A percentile compares a stretch with the other conserved stretches of the same genome.
Conservation (phyloP, 1,140 invertebrate species). For the Drosophila athabasca region DNA sequence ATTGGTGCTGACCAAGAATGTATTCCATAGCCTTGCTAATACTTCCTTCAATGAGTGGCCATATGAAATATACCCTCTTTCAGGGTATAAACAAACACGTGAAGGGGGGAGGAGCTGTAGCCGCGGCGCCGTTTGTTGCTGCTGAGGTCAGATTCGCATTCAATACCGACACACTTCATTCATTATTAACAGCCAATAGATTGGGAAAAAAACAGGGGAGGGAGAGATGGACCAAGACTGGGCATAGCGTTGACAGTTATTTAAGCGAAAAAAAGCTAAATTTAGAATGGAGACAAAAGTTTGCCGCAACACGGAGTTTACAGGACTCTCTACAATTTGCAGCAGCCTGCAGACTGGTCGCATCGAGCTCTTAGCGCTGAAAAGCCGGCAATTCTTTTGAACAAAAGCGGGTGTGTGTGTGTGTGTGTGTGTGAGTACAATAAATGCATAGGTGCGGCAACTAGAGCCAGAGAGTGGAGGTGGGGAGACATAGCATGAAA, state of each 20-base stretch:
- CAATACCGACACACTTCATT: conserved; percentile 61
- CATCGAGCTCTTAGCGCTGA: neutral
- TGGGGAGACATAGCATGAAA: conserved; percentile 7
- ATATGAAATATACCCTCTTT: too few relatives aligned
- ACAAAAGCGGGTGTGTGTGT: conserved; percentile 2
- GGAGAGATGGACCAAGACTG: neutral
- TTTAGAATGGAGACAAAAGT: conserved; percentile 29
- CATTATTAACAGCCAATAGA: conserved; percentile 58
- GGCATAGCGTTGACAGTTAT: conserved; percentile 62
- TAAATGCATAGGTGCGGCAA: conserved; percentile 3
- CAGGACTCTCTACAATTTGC: too few relatives aligned
- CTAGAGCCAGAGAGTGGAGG: neutral
- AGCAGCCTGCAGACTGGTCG: too few relatives aligned
- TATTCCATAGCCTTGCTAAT: too few relatives aligned
- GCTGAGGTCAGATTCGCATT: conserved; percentile 61
- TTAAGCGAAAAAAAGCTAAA: conserved; percentile 57
- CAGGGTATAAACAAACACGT: too few relatives aligned
- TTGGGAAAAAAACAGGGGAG: neutral
- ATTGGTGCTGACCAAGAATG: too few relatives aligned
- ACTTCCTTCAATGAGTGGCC: too few relatives aligned
- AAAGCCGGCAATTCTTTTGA: conserved; percentile 5
- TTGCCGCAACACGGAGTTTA: neutral
- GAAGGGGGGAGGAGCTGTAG: too few relatives aligned
- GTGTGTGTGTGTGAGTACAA: neutral
- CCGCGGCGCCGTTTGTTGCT: conserved; percentile 27